Conservation (phyloP, 2,888 invertebrate genomes). For the Stenodera caucasica region DNA sequence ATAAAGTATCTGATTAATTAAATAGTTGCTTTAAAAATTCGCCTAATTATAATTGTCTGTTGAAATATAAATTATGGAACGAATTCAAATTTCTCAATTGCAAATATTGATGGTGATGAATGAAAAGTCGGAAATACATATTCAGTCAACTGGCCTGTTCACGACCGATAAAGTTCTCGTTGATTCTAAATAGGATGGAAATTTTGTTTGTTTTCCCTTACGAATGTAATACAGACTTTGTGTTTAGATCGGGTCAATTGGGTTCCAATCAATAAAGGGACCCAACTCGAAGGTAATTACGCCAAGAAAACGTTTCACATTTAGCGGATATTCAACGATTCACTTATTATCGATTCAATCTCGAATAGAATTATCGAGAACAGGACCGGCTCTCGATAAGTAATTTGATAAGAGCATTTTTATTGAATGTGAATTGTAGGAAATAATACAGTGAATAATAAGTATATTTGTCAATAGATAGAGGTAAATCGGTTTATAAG, state of each 20-base stretch:
- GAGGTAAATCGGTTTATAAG: no score
- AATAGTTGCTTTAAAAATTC: no score
- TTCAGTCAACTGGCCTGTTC: not conserved
- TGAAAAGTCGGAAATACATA: not conserved
- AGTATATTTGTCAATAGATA: conserved; percentile 13
- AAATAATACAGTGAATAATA: conserved; percentile 19
- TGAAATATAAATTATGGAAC: no score
- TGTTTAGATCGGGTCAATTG: conserved; percentile 36
- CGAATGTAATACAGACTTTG: conserved; percentile 29
- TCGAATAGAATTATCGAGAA: not conserved
- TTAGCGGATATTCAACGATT: no score
- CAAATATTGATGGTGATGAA: not conserved
- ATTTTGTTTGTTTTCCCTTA: conserved; percentile 34
- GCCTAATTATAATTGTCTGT: no score
- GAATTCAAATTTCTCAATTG: no score
- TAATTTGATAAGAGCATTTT: no score
- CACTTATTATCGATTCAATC: not conserved
- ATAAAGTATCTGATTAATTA: no score
- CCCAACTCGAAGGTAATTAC: conserved; percentile 10
- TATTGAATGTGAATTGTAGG: no score
- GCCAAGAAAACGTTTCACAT: not conserved
- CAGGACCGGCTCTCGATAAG: no score
- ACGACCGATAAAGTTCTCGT: not conserved
- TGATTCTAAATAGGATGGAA: conserved; percentile 33
- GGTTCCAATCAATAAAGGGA: conserved; percentile 26